A percentile compares a stretch with the other conserved stretches of the same genome.
phyloP scores from a whole-genome alignment of 1,140 invertebrate species.

The Ganaspis sp. region DNA sequence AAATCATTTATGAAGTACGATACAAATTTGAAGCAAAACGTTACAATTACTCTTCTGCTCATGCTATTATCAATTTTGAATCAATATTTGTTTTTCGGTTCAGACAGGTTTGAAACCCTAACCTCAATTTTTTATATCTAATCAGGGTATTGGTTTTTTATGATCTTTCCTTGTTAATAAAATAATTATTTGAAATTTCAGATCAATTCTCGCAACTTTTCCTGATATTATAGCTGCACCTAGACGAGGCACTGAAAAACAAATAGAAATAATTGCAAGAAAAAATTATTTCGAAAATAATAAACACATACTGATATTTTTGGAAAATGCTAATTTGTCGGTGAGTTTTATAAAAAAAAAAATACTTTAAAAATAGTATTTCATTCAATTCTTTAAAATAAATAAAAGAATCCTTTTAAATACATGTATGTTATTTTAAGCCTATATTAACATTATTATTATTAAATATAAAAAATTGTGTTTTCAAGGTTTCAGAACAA shows the following conservation, averaged over 20 bases:
- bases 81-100: too few relatives aligned
- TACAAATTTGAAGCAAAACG: too few relatives aligned
- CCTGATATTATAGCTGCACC: conserved; percentile 4
- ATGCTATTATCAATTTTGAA: too few relatives aligned
- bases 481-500: neutral
- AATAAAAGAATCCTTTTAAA: too few relatives aligned
- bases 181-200: neutral
- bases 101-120: neutral
- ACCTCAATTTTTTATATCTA: neutral
- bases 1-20: too few relatives aligned
- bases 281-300: neutral
- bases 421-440: too few relatives aligned
- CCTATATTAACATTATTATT: neutral
- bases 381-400: too few relatives aligned
- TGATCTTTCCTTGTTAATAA: neutral
- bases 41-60: too few relatives aligned
- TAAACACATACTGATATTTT: neutral
- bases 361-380: neutral
- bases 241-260: neutral
- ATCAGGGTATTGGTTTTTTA: neutral
- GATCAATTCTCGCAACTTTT: neutral
- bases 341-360: neutral
- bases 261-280: neutral
- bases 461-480: neutral
- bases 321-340: neutral